These are phyloP conservation scores for Euleptes europaea DNA, from an alignment of 2,113 vertebrate species.

Conservation along the genomic window DNA sequence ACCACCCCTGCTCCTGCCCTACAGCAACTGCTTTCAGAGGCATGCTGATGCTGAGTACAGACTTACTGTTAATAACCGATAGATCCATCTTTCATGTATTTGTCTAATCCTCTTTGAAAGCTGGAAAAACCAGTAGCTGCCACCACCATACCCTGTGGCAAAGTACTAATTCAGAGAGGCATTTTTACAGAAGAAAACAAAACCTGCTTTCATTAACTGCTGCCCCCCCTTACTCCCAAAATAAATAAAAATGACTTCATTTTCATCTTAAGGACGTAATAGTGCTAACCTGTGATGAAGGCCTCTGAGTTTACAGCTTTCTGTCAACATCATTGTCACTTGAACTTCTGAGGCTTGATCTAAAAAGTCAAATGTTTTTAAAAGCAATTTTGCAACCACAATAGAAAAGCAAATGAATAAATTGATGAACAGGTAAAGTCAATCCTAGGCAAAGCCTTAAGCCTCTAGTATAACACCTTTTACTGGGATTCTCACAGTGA, in stretches of 20 bases:
- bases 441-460: too few relatives aligned
- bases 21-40: too few relatives aligned
- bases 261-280: neutral
- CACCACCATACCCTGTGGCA: too few relatives aligned
- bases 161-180: neutral
- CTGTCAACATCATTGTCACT: slow-evolving; percentile 99
- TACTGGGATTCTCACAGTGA: neutral
- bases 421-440: neutral
- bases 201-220: neutral
- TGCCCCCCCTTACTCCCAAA: neutral
- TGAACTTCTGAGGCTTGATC: slow-evolving; percentile 97
- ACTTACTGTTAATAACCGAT: too few relatives aligned
- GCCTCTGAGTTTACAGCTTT: slow-evolving; percentile 96
- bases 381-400: neutral
- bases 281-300: slow-evolving; percentile 93
- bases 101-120: too few relatives aligned
- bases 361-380: slow-evolving; percentile 51
- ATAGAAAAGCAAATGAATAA: neutral
- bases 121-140: too few relatives aligned
- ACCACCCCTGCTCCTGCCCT: too few relatives aligned
- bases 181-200: neutral
- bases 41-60: too few relatives aligned
- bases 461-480: neutral
- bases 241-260: neutral
- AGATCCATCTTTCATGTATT: too few relatives aligned